These are phyloP conservation scores for Lasius fuliginosus DNA, from an alignment of 2,888 invertebrate genomes.

Conservation along the genomic window DNA sequence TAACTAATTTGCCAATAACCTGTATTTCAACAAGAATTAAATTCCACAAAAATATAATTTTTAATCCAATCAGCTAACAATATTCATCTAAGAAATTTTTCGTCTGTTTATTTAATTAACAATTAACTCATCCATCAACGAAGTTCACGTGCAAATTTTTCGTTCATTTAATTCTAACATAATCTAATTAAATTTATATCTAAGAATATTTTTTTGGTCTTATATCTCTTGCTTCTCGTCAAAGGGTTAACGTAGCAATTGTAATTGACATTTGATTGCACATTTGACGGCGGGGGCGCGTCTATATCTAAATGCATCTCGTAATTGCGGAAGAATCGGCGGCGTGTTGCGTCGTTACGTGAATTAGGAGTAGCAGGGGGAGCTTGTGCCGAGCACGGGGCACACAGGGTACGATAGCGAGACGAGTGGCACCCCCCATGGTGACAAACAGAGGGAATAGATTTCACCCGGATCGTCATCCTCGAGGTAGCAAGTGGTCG, in stretches of 20 bases:
- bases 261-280: neutral
- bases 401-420: conserved; percentile 7
- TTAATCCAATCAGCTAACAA: neutral
- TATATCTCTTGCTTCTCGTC: neutral
- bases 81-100: neutral
- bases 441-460: conserved; percentile 75
- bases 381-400: conserved; percentile 12
- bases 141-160: neutral
- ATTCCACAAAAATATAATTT: neutral
- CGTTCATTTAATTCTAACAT: neutral
- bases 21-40: neutral
- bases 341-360: conserved; percentile 61
- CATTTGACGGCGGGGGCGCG: conserved; percentile 4
- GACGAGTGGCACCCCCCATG: conserved; percentile 71
- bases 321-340: conserved; percentile 31
- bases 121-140: neutral
- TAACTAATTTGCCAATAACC: too few relatives aligned
- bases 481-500: conserved; percentile 66
- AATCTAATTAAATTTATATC: neutral
- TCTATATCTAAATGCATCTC: conserved; percentile 40
- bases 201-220: neutral
- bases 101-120: neutral
- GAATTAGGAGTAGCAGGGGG: conserved; percentile 61
- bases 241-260: conserved; percentile 15
- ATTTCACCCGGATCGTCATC: conserved; percentile 74